phyloP scores from a whole-genome alignment of 2,113 vertebrate genomes.

The Bolborhynchus lineola region DNA sequence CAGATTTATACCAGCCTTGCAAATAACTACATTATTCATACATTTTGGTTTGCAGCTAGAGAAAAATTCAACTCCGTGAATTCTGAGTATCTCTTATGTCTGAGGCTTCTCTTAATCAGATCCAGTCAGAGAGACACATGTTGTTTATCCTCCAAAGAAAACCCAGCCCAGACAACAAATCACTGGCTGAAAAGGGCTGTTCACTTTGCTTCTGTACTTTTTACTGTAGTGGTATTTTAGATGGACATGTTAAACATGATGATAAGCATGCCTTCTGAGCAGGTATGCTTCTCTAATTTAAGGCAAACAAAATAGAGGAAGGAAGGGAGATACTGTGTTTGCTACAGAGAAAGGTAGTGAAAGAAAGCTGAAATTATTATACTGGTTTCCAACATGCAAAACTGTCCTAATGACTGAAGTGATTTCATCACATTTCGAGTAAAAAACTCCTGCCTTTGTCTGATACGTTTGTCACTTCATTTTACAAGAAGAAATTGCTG shows the following conservation, averaged over 20 bases:
- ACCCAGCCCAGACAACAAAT: not conserved
- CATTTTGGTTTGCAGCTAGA: not conserved
- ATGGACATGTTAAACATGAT: not conserved
- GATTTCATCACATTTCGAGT: not conserved
- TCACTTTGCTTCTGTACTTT: not conserved
- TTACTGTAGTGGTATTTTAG: not conserved
- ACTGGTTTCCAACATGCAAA: not conserved
- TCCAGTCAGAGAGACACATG: not conserved
- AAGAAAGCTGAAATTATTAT: not conserved
- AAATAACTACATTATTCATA: conserved; percentile 32
- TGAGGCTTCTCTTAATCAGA: not conserved
- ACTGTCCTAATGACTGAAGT: not conserved
- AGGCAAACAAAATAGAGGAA: not conserved
- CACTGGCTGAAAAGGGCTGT: not conserved
- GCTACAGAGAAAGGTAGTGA: not conserved
- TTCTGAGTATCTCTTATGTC: not conserved
- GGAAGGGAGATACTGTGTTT: not conserved
- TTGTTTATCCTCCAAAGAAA: not conserved
- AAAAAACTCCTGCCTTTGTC: not conserved
- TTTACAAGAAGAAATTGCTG: not conserved
- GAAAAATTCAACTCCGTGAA: not conserved
- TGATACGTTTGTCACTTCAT: not conserved
- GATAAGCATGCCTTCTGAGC: not conserved
- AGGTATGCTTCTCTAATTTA: not conserved
- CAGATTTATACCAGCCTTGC: not conserved